Percentiles rank a stretch among this genome's conserved stretches.
phyloP scores from a whole-genome alignment of 2,797 vertebrate species.

The Vipera latastei region DNA sequence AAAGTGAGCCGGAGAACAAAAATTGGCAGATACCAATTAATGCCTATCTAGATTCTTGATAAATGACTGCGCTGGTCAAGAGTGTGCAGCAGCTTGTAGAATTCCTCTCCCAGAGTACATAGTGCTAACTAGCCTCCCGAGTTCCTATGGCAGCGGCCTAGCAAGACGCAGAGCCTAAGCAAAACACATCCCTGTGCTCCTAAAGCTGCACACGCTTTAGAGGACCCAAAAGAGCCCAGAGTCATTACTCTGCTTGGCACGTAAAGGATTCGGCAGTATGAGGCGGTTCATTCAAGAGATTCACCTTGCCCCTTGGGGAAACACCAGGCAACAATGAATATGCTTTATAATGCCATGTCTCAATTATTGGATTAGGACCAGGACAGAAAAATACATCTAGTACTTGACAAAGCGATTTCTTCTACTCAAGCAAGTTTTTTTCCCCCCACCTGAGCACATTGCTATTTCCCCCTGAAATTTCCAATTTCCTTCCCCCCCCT shows the following conservation, averaged over 20 bases:
- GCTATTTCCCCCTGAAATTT: neutral
- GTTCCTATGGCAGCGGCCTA: neutral
- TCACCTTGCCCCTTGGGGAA: neutral
- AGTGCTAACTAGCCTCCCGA: neutral
- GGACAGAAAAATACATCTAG: neutral
- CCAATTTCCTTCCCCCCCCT: neutral
- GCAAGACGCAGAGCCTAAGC: neutral
- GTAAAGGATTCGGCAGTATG: neutral
- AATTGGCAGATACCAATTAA: neutral
- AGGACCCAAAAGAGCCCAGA: neutral
- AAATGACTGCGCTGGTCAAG: neutral
- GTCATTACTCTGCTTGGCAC: neutral
- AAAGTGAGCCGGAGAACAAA: neutral
- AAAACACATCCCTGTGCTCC: neutral
- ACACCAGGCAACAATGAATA: neutral
- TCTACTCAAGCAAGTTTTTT: neutral
- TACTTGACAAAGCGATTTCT: neutral
- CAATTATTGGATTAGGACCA: neutral
- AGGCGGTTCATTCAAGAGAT: neutral
- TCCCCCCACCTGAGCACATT: neutral
- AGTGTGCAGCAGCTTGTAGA: neutral
- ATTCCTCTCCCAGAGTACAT: neutral
- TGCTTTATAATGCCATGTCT: neutral
- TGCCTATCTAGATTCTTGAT: neutral
- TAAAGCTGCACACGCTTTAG: neutral